Base-by-base conservation (phyloP, 2,888 invertebrate genomes). In the Andrena dorsata region DNA sequence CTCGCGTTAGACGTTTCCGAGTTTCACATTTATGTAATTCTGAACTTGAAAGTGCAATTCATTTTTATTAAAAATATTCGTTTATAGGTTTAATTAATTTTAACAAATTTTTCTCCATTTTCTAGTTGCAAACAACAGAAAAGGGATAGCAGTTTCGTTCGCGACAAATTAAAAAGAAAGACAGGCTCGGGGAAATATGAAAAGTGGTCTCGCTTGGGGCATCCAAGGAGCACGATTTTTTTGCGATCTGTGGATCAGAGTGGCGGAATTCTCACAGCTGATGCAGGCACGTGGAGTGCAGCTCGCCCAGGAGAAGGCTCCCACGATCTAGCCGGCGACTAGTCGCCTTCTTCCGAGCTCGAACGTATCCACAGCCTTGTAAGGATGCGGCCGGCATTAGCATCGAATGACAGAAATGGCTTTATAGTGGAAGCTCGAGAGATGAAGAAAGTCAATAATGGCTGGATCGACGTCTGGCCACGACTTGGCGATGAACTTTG, bases 341-440 rank as follows among this genome's bases (percentile, higher is more conserved):
- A 79, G 80, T 75, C 85, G 78, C 75, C 82, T 74, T 76, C 85
- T 72, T 69, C 68, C 76, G 74, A 75, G 66, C 69, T 64, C 64
- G 77, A 60, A 76, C 75, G 77, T 76, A 77, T 86, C 83, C 83
- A 79, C 56, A 82, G 70, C 89, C 89, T 87, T 89, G 87, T 89
- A 89, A 86, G 89, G 90, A 89, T 86, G 77, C 89, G 83, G 75
- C 78, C 80, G 85, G 82, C 83, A 91, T 90, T 89, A 91, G 90
- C 91, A 90, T 90, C 89, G 87, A 88, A 89, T 90, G 90, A 91
- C 91, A 91, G 89, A 91, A 91, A 91, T 91, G 91, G 91, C 89
- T 91, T 90, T 91, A 90, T 89, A 90, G 91, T 85, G 80, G 85
- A 84, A 81, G 84, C 80, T 76, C 60, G 73, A 53, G 68, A 81